Evolutionary conservation across 1,140 invertebrate species (phyloP), one percentile per base, ranked within the genome.

Genomic region (Polypedilum pembai): DNA sequence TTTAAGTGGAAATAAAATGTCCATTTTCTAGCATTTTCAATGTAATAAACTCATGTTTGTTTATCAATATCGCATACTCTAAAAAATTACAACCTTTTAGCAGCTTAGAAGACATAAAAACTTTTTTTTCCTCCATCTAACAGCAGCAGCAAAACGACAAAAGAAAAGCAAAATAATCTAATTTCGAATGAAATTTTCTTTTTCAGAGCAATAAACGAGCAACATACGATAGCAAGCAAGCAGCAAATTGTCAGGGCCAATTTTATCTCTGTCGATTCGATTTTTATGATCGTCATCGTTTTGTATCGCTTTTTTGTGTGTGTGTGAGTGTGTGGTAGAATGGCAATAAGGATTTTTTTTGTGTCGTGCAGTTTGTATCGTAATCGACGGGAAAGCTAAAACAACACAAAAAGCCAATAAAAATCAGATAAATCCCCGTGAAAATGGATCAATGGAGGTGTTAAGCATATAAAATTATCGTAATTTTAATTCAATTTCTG

Each of bases 401-500:
- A 56, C 12, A 56, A n/a, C 45, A 56, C 45, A 56, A 56, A 56
- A 56, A 12, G n/a, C 4, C 12, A 15, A 56, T 56, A 56, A n/a
- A 56, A 56, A 56, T 56, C 10, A 4, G 45, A n/a, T 56, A 56
- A 56, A 56, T 56, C 45, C 24, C 24, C 65, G 20, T 69, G 20
- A 18, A 69, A 20, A 21, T 69, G 65, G 65, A 18, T 69, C 65
- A 69, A 69, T 69, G n/a, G 12, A 69, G 65, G 65, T 69, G 65
- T 69, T 69, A 69, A 18, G 18, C 17, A 69, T 21, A 69, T 69
- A 56, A 56, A 56, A 56, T 56, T 56, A 69, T 69, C 65, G 65
- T 69, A 69, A 69, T 69, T 69, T 69, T 69, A 69, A 69, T 69
- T 69, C 65, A 69, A 69, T 69, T 69, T 69, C 65, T 69, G 65